A percentile compares a stretch with the other conserved stretches of the same genome.
These are phyloP conservation scores for Brenthis hecate DNA, from an alignment of 2,888 invertebrate species.

Conservation along the genomic window DNA sequence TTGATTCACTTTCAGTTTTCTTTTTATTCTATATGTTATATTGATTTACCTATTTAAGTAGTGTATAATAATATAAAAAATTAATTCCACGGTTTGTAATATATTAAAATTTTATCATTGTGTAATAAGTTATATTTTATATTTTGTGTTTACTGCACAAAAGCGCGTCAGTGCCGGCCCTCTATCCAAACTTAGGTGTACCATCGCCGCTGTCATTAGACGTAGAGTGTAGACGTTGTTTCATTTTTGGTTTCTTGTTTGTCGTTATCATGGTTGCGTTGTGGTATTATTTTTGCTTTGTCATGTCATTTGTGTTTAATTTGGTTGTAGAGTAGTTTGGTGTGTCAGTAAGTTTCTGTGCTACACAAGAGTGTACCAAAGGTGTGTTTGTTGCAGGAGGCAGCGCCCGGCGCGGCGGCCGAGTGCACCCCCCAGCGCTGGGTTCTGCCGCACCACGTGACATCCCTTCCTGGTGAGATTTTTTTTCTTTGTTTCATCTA, in stretches of 20 bases:
- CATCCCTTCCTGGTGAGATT: slow-evolving; percentile 81
- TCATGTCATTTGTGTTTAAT: slow-evolving; percentile 33
- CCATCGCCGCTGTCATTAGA: slow-evolving; percentile 11
- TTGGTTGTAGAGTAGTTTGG: slow-evolving; percentile 4
- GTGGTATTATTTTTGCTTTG: slow-evolving; percentile 13
- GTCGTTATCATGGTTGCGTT: slow-evolving; percentile 3
- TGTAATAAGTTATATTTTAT: not conserved
- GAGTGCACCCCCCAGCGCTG: slow-evolving; percentile 76
- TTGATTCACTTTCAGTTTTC: not conserved
- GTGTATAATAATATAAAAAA: no score
- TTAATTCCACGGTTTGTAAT: no score
- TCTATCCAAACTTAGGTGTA: not conserved
- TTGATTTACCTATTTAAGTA: not conserved
- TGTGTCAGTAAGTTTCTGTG: slow-evolving; percentile 7
- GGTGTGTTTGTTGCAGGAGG: slow-evolving; percentile 60
- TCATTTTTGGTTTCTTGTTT: slow-evolving; percentile 8
- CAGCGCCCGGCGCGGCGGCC: slow-evolving; percentile 49
- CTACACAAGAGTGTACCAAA: not conserved
- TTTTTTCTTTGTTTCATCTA: not conserved
- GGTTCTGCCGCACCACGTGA: slow-evolving; percentile 83
- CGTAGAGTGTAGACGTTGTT: not conserved
- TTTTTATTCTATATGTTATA: not conserved
- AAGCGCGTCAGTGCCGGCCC: slow-evolving; percentile 6
- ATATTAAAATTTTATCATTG: no score
- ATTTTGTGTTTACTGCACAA: not conserved